phyloP scores from a whole-genome alignment of 2,888 invertebrate species.

The Yponomeuta plumbellus region DNA sequence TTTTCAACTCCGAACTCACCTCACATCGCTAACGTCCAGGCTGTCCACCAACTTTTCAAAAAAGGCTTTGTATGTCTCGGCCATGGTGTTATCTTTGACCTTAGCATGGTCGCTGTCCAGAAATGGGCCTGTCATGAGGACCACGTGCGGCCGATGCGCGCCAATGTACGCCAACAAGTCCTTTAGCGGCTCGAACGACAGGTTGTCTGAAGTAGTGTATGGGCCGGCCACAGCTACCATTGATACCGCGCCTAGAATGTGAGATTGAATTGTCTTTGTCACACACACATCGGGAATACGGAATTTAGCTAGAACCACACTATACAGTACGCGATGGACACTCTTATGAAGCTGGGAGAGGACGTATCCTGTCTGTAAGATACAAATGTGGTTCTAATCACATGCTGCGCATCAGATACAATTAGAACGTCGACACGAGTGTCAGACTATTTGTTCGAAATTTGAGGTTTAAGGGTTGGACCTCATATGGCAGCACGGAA shows the following conservation, averaged over 20 bases:
- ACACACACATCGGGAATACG: too few relatives aligned
- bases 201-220: conserved; percentile 85
- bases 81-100: conserved; percentile 77
- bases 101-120: conserved; percentile 82
- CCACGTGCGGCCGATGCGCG: conserved; percentile 84
- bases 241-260: conserved; percentile 71
- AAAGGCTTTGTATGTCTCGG: conserved; percentile 82
- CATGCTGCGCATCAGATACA: too few relatives aligned
- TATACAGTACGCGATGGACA: too few relatives aligned
- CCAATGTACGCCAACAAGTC: conserved; percentile 83
- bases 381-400: too few relatives aligned
- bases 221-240: conserved; percentile 90
- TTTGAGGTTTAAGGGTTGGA: too few relatives aligned
- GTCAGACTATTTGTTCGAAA: too few relatives aligned
- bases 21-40: conserved; percentile 74
- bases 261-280: too few relatives aligned
- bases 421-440: too few relatives aligned
- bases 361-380: too few relatives aligned
- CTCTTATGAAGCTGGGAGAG: too few relatives aligned
- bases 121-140: conserved; percentile 91
- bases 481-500: too few relatives aligned
- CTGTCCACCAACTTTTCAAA: conserved; percentile 83
- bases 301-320: too few relatives aligned
- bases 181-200: conserved; percentile 87
- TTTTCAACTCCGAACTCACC: conserved; percentile 54